Evolutionary conservation across 2,797 vertebrate genomes (phyloP), one percentile per base, ranked within the genome.

Genomic region (Chrosomus eos): DNA sequence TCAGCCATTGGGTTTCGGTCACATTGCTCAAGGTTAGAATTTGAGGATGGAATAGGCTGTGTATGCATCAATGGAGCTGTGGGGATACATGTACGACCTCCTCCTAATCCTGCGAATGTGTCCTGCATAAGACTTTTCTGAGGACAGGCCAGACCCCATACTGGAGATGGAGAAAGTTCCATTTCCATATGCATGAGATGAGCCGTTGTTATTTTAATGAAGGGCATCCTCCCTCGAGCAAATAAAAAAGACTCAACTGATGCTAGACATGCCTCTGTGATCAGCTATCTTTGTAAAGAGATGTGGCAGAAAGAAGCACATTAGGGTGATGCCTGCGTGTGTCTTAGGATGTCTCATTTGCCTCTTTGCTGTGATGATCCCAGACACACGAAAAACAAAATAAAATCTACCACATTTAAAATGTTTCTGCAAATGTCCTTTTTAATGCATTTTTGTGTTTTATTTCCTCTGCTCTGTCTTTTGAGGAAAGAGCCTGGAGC

Each of bases 261-360:
- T 89, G 89, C 88, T 89, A 93, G 92, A 94, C 90, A 90, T 92
- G 90, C 87, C 89, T 91, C 92, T 88, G 89, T 92, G 92, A 94
- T 93, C 91, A 89, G 87, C 89, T 92, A 82, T 93, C 92, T 92
- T 92, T 91, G 89, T 89, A 83, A 62, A 87, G 87, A 90, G 90
- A 89, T 3, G 88, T 90, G 90, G 88, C 70, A 76, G 87, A 90
- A 90, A 90, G 91, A 89, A 91, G 89, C 86, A 62, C 92, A 94
- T 93, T 93, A 93, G 88, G 91, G 33, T 53, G 88, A 85, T 88
- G 90, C 89, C 88, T 89, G 91, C 92, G 90, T 91, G 89, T 87
- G 87, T 92, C 90, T 92, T 93, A 92, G 92, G 9, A 81, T 67
- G 72, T 40, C 51, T 84, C 19, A 84, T 91, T 80, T 87, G 87